Evolutionary conservation across 2,113 vertebrate species (phyloP), one percentile per base, ranked within the genome.

Genomic region (Corythornis cristatus): DNA sequence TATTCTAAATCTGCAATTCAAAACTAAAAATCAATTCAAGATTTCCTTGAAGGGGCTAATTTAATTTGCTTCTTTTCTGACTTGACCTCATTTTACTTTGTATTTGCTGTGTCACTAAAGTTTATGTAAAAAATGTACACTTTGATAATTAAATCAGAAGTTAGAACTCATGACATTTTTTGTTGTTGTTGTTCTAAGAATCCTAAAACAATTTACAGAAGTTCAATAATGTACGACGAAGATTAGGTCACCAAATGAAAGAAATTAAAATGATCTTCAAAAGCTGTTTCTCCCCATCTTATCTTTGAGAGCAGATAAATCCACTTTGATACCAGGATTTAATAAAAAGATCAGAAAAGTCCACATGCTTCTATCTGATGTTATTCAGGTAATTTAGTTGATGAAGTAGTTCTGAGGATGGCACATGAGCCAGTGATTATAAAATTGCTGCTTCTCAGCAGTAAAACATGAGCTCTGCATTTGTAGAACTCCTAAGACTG

Each of bases 181-280:
- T 74, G 37, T 66, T 31, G 18, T 71, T 53, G 26, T 61, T 83
- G 4, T 76, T 80, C 29, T 62, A 84, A 83, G 65, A 86, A 93
- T 89, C 48, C 57, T 92, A 84, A 91, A 86, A 75, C 37, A 92
- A 77, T 86, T 68, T 83, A 75, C 28, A 35, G 26, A 90, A 78
- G 75, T 93, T 96, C 83, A 91, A 61, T 31, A 42, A 50, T 83
- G 43, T 37, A 84, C 57, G 42, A 93, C 71, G 43, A 91, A 82
- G 89, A 89, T 93, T 80, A 91, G 62, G 65, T 31, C 70, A 86
- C 66, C 51, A 77, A 93, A 85, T 70, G 60, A 88, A 96, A 93
- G 56, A 86, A 84, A 97, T 82, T 88, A 42, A 82, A 92, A 93
- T 75, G 22, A 91, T 88, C 58, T 89, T 93, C 86, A 85, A 95